A percentile compares a stretch with the other conserved stretches of the same genome.
These are phyloP conservation scores for Macrocentrus cingulum DNA, from an alignment of 1,140 invertebrate species.

Conservation along the genomic window DNA sequence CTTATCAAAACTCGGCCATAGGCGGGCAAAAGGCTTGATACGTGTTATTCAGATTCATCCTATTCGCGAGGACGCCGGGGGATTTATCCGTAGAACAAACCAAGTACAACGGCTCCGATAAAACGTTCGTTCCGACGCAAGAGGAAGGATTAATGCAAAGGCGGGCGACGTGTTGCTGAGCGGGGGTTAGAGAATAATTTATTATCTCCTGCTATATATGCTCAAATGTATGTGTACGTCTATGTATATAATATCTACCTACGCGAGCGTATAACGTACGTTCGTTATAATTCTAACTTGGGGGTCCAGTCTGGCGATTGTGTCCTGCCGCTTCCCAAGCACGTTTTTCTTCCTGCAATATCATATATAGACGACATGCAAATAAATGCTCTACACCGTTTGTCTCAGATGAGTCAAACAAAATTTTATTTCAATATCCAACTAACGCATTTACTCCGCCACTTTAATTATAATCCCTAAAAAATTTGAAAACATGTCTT, in stretches of 20 bases:
- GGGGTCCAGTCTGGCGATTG: background rate
- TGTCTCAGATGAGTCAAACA: too few relatives aligned
- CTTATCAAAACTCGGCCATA: slow-evolving; percentile 51
- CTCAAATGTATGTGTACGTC: background rate
- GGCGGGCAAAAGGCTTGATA: slow-evolving; percentile 42
- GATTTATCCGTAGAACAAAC: slow-evolving; percentile 48
- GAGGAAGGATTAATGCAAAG: slow-evolving; percentile 40
- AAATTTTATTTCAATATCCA: too few relatives aligned
- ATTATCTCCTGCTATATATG: slow-evolving; percentile 23
- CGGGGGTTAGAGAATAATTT: slow-evolving; percentile 12
- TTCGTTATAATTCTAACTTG: slow-evolving; percentile 22
- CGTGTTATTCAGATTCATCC: slow-evolving; percentile 55
- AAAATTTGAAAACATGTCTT: too few relatives aligned
- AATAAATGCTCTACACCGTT: too few relatives aligned
- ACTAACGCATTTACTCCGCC: too few relatives aligned
- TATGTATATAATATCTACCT: too few relatives aligned
- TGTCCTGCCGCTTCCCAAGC: slow-evolving; percentile 2
- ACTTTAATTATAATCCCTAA: too few relatives aligned
- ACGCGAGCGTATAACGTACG: slow-evolving; percentile 7
- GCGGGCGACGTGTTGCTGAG: slow-evolving; percentile 1
- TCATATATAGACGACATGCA: too few relatives aligned
- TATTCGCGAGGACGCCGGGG: slow-evolving; percentile 41
- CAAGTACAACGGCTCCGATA: slow-evolving; percentile 40
- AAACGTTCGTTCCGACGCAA: slow-evolving; percentile 37
- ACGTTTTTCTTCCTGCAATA: slow-evolving; percentile 4